Evolutionary conservation across 2,797 vertebrate species (phyloP), one percentile per base, ranked within the genome.

Genomic region (Anguilla pacifica): DNA sequence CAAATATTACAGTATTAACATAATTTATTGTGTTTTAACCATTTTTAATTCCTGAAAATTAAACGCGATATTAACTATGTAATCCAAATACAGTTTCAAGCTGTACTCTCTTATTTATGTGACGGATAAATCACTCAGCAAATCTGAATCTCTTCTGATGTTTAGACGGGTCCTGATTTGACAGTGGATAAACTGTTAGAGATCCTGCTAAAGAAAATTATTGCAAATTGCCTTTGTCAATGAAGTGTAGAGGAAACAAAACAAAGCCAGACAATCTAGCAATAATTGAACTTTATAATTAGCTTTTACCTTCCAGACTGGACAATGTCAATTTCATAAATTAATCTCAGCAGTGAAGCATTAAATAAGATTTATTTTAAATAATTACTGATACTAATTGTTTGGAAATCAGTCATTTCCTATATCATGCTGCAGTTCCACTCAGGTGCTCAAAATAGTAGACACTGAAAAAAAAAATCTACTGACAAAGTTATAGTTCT

Each of bases 201-300:
- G 15, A 61, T 91, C 92, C 92, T 91, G 93, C 93, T 92, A 90
- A 91, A 91, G 91, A 91, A 90, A 90, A 86, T 92, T 90, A 92
- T 94, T 91, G 93, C 92, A 96, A 96, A 96, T 96, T 96, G 94
- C 90, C 92, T 96, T 95, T 95, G 95, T 95, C 95, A 96, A 92
- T 95, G 92, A 95, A 95, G 94, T 95, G 94, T 94, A 94, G 93
- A 95, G 95, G 93, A 94, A 92, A 95, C 94, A 96, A 94, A 94
- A 96, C 94, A 94, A 91, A 96, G 95, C 96, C 94, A 96, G 94
- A 96, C 95, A 94, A 94, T 93, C 89, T 90, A 92, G 90, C 87
- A 95, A 95, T 96, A 95, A 96, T 95, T 81, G 92, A 94, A 96
- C 94, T 96, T 94, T 95, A 95, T 96, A 94, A 96, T 96, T 96